These are phyloP conservation scores for Erannis defoliaria DNA, from an alignment of 2,888 invertebrate genomes.

Conservation along the genomic window DNA sequence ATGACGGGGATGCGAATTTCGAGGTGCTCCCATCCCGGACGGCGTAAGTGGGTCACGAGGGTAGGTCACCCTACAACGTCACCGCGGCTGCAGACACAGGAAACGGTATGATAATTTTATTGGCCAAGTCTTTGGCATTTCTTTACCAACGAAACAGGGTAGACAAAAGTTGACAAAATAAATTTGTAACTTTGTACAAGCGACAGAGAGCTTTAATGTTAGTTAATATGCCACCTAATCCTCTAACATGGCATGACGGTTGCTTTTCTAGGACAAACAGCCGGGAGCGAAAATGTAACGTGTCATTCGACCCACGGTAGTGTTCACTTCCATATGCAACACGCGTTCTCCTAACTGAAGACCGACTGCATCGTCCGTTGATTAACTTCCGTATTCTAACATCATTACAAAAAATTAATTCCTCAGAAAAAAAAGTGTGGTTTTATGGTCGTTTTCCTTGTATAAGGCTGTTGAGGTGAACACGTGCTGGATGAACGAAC, in stretches of 20 bases:
- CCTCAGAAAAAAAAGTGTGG: neutral
- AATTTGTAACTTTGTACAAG: neutral
- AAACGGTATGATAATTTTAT: slow-evolving; percentile 60
- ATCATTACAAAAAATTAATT: no score
- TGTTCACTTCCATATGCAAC: no score
- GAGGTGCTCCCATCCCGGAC: slow-evolving; percentile 54
- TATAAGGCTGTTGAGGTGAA: neutral
- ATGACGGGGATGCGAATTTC: slow-evolving; percentile 54
- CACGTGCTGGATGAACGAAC: slow-evolving; percentile 24
- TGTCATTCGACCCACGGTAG: no score
- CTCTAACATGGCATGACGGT: no score
- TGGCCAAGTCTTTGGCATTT: slow-evolving; percentile 23
- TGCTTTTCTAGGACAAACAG: no score
- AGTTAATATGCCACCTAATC: no score
- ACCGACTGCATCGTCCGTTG: neutral
- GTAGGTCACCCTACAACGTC: slow-evolving; percentile 41
- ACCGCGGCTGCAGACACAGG: slow-evolving; percentile 43
- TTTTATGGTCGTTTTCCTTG: neutral
- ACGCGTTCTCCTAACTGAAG: no score
- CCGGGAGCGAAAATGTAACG: no score
- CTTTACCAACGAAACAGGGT: neutral
- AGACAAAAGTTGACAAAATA: neutral
- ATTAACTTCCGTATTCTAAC: no score
- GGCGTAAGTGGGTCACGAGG: slow-evolving; percentile 74
- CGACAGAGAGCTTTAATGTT: no score